These are phyloP conservation scores for Oryzias dopingdopingensis DNA, from an alignment of 2,797 vertebrate species.

Conservation along the genomic window DNA sequence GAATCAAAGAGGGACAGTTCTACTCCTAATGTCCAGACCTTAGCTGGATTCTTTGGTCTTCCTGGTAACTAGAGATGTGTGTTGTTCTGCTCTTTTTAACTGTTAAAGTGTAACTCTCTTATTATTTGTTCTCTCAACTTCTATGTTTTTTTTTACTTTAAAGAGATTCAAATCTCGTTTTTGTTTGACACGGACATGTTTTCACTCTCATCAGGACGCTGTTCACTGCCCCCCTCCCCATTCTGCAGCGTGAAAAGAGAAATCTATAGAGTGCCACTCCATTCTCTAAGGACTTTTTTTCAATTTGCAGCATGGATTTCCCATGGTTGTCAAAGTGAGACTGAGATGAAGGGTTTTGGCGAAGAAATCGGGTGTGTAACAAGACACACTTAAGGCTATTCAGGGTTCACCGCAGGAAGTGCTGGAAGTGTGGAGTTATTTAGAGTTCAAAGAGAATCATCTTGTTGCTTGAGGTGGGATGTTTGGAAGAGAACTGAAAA, in stretches of 20 bases:
- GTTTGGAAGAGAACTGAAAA: not conserved
- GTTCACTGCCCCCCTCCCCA: constrained; percentile 23
- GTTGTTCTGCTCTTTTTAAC: too few relatives aligned
- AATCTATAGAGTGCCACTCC: constrained; percentile 25
- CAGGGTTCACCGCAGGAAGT: constrained; percentile 26
- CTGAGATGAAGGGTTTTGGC: constrained; percentile 28
- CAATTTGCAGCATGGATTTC: constrained; percentile 59
- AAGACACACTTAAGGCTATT: constrained; percentile 14
- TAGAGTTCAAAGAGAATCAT: constrained; percentile 21
- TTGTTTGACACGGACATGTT: constrained; percentile 10
- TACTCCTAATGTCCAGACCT: too few relatives aligned
- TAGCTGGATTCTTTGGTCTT: too few relatives aligned
- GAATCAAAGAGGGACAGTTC: too few relatives aligned
- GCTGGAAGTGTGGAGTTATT: constrained; percentile 20
- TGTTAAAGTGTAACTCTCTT: too few relatives aligned
- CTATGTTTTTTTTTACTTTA: not conserved
- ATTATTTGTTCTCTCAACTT: too few relatives aligned
- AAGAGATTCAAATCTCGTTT: not conserved
- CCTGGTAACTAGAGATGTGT: too few relatives aligned
- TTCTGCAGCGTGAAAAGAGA: constrained; percentile 26
- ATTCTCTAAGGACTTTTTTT: constrained; percentile 50
- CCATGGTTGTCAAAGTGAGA: constrained; percentile 39
- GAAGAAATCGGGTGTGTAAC: constrained; percentile 25
- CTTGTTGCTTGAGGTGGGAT: constrained; percentile 2
- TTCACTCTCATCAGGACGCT: constrained; percentile 2